Base-by-base conservation (phyloP, 2,113 vertebrate species). In the Gopherus evgoodei region DNA sequence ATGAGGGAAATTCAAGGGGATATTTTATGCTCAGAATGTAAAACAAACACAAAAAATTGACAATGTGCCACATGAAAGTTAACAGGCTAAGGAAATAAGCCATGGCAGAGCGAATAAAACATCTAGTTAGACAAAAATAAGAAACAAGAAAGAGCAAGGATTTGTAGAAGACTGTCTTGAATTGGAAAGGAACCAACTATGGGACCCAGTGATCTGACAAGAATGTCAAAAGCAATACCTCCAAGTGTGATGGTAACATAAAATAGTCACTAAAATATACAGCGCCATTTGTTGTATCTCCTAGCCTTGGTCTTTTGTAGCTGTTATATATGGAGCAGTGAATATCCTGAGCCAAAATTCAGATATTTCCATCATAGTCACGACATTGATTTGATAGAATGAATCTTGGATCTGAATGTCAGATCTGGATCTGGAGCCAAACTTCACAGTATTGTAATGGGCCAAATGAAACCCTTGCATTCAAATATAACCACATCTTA, bases 161-260 rank as follows among this genome's bases (percentile, higher is more conserved):
- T 11, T 44, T 82, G 47, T 62, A 79, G 89, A 91, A 47, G n/a
- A 25, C 3, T 76, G 65, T 81, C 65, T 81, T 79, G 21, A 44
- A 21, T 8, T 29, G 42, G 50, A 88, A 95, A 86, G 69, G 86
- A 81, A 49, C 38, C 89, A 52, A 38, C 75, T 81, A 65, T 17
- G 5, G 87, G 54, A 27, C 54, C 27, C 11, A 14, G 52, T 59
- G 44, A 84, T 91, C 62, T 72, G 21, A 81, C 27, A 83, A 31
- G 65, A 57, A 11, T 78, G 53, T 35, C 57, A 86, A 81, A 94
- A 89, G 44, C 9, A 91, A 95, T 93, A 93, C 54, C 80, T 62
- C 52, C 83, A 91, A 91, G 7, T 76, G 86, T 89, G 52, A 19
- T 69, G 27, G 54, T 54, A 57, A 31, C 50, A n/a, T 59, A 42